phyloP scores from a whole-genome alignment of 2,113 vertebrate genomes.

The Vidua chalybeata region DNA sequence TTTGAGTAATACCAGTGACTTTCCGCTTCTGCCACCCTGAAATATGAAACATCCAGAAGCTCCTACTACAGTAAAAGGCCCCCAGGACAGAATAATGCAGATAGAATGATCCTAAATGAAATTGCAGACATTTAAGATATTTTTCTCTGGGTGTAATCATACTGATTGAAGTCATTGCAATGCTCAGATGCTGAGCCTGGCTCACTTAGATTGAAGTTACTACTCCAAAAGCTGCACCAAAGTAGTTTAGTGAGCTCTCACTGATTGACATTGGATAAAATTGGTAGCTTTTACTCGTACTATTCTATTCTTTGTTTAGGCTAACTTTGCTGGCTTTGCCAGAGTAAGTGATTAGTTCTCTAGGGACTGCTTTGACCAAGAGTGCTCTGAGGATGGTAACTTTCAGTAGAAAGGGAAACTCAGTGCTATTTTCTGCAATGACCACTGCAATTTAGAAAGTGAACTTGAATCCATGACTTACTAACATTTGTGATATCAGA shows the following conservation, averaged over 20 bases:
- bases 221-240: background rate
- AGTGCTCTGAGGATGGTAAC: background rate
- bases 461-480: background rate
- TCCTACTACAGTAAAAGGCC: background rate
- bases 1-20: background rate
- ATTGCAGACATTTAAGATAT: background rate
- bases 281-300: background rate
- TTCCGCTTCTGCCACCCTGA: background rate
- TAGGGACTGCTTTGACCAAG: background rate
- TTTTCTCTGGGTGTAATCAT: background rate
- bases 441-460: background rate
- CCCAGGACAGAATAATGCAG: background rate
- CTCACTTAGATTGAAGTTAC: background rate
- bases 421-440: background rate
- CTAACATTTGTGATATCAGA: background rate
- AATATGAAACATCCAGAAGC: background rate
- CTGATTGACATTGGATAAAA: background rate
- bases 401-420: background rate
- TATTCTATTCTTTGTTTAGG: background rate
- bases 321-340: background rate
- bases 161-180: background rate
- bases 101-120: background rate
- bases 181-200: background rate
- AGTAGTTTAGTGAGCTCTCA: background rate
- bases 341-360: background rate